Conservation (phyloP, 2,113 vertebrate species). For the Etheostoma cragini region DNA sequence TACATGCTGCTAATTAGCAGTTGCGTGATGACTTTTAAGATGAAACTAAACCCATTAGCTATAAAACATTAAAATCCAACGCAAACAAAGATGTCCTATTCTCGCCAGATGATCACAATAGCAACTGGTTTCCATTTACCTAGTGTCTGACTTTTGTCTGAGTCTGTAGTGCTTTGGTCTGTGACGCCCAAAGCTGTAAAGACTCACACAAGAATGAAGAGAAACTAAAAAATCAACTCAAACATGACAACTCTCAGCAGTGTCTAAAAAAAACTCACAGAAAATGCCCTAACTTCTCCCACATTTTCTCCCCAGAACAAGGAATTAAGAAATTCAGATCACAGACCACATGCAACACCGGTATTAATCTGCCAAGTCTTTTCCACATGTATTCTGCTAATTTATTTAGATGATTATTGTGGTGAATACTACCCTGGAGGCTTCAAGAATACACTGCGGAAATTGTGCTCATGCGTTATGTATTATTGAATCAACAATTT, state of each 20-base stretch:
- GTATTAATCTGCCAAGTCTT: not conserved
- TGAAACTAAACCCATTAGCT: constrained; percentile 22
- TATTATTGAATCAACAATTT: constrained; percentile 7
- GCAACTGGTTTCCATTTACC: not conserved
- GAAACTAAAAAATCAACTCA: constrained; percentile 16
- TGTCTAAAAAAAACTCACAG: not conserved
- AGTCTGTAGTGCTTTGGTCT: constrained; percentile 19
- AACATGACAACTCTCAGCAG: constrained; percentile 19
- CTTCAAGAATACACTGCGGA: not conserved
- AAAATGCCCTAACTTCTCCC: not conserved
- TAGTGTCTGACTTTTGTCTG: not conserved
- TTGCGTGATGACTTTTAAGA: constrained; percentile 29
- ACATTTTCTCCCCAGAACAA: not conserved
- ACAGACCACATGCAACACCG: not conserved
- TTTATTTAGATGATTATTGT: constrained; percentile 2
- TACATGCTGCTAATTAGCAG: constrained; percentile 40
- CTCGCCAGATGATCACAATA: constrained; percentile 25
- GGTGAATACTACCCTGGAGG: not conserved
- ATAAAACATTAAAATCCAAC: constrained; percentile 56
- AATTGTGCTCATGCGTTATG: not conserved
- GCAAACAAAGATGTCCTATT: constrained; percentile 55
- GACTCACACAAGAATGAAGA: constrained; percentile 25
- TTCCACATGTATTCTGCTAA: not conserved
- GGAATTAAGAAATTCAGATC: constrained; percentile 23
- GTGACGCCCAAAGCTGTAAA: constrained; percentile 9